A percentile compares a stretch with the other conserved stretches of the same genome.
Evolutionary conservation across 2,888 invertebrate species (phyloP).

Genomic region (Cistogaster globosa): DNA sequence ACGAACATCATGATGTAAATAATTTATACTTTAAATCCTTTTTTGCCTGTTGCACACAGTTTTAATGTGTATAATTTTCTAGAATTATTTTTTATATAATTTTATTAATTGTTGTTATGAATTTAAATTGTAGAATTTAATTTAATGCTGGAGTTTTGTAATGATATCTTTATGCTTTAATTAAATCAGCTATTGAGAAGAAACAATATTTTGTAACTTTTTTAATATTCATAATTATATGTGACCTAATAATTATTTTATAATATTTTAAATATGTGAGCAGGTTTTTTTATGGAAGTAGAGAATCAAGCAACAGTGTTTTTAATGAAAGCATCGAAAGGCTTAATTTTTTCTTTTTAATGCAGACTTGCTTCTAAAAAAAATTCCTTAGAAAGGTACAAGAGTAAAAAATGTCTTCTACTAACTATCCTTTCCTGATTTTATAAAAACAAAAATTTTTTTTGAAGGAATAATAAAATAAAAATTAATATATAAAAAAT

Average conservation of each 20-base stretch:
- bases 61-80: not conserved
- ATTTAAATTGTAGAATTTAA: not conserved
- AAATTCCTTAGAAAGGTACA: too few relatives aligned
- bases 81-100: constrained; percentile 2
- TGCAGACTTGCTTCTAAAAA: too few relatives aligned
- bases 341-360: too few relatives aligned
- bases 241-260: not conserved
- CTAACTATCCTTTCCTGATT: too few relatives aligned
- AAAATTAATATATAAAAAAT: too few relatives aligned
- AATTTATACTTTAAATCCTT: not conserved
- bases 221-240: not conserved
- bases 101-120: not conserved
- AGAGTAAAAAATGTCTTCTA: too few relatives aligned
- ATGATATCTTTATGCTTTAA: not conserved
- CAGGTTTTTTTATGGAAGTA: too few relatives aligned
- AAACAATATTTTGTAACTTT: not conserved
- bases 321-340: too few relatives aligned
- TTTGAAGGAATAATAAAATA: too few relatives aligned
- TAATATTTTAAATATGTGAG: too few relatives aligned
- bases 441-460: too few relatives aligned
- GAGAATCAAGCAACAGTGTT: too few relatives aligned
- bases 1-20: constrained; percentile 14
- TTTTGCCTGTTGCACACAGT: not conserved
- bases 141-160: not conserved
- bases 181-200: not conserved